phyloP scores from a whole-genome alignment of 2,888 invertebrate genomes.

The Dimorphilus gyrociliatus region DNA sequence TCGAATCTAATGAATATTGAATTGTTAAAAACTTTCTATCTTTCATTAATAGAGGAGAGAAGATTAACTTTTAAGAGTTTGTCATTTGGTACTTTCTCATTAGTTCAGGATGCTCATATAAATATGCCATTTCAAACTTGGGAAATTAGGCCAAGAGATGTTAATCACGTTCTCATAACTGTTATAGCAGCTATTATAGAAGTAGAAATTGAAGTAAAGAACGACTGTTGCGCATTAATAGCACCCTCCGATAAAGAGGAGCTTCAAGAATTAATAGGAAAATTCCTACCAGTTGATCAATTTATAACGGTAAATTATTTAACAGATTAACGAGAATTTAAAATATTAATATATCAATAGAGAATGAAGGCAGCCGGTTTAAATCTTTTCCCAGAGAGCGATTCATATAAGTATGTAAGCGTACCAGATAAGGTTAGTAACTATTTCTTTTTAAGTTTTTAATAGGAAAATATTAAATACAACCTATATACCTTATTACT shows the following conservation, averaged over 20 bases:
- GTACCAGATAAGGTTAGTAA: constrained; percentile 28
- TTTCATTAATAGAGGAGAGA: constrained; percentile 15
- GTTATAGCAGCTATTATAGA: constrained; percentile 35
- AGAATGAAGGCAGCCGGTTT: constrained; percentile 23
- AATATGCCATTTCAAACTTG: constrained; percentile 39
- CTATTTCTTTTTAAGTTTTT: no score
- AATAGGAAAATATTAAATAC: no score
- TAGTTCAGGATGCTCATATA: constrained; percentile 34
- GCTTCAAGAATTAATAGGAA: no score
- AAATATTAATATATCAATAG: no score
- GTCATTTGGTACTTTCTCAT: constrained; percentile 30
- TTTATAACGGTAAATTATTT: no score
- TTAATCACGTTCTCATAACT: constrained; percentile 25
- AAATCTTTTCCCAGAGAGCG: constrained; percentile 34
- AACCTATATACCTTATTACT: no score
- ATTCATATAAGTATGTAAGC: constrained; percentile 34
- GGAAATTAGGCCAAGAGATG: constrained; percentile 27
- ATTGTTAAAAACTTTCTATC: background rate
- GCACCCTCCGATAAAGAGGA: no score
- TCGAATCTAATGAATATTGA: background rate
- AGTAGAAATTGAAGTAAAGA: constrained; percentile 32
- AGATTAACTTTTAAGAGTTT: constrained; percentile 26
- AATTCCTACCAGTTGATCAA: no score
- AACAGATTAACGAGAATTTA: no score
- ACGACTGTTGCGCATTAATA: no score